These are phyloP conservation scores for Lingula anatina DNA, from an alignment of 2,888 invertebrate species.

Conservation along the genomic window DNA sequence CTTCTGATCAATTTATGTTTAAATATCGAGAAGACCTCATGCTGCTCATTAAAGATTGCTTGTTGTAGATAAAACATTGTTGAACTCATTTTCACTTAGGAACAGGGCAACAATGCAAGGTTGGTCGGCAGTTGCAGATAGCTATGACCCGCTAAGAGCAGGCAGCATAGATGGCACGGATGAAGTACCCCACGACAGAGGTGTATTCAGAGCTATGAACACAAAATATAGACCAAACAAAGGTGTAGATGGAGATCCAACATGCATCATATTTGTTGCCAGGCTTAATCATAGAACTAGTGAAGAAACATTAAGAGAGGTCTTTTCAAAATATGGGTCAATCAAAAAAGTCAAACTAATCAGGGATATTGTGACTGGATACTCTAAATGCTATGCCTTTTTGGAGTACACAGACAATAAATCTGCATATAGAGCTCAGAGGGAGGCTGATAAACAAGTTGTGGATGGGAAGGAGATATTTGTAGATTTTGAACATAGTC, in stretches of 20 bases:
- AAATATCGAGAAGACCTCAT: too few species aligned
- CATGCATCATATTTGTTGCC: conserved; percentile 70
- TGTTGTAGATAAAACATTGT: too few species aligned
- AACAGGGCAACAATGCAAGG: too few species aligned
- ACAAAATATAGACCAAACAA: conserved; percentile 53
- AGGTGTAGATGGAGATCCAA: conserved; percentile 63
- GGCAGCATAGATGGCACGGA: conserved; percentile 87
- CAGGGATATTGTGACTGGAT: conserved; percentile 76
- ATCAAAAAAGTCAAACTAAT: conserved; percentile 64
- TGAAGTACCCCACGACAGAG: conserved; percentile 74
- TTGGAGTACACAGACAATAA: conserved; percentile 68
- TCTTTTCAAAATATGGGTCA: conserved; percentile 61
- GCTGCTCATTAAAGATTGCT: too few species aligned
- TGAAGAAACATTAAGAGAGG: conserved; percentile 58
- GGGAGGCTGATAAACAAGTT: conserved; percentile 59
- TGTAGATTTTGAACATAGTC: conserved; percentile 72
- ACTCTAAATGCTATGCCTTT: conserved; percentile 78
- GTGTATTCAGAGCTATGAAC: conserved; percentile 66
- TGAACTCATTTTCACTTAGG: too few species aligned
- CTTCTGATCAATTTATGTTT: too few species aligned
- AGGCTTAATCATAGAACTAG: conserved; percentile 65
- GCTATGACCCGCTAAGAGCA: conserved; percentile 74
- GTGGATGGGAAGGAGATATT: conserved; percentile 68
- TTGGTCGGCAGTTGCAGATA: conserved; percentile 60
- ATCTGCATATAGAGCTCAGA: conserved; percentile 62